Evolutionary conservation across 2,888 invertebrate genomes (phyloP), one percentile per base, ranked within the genome.

Genomic region (Imbricaverruca yamaguchii): DNA sequence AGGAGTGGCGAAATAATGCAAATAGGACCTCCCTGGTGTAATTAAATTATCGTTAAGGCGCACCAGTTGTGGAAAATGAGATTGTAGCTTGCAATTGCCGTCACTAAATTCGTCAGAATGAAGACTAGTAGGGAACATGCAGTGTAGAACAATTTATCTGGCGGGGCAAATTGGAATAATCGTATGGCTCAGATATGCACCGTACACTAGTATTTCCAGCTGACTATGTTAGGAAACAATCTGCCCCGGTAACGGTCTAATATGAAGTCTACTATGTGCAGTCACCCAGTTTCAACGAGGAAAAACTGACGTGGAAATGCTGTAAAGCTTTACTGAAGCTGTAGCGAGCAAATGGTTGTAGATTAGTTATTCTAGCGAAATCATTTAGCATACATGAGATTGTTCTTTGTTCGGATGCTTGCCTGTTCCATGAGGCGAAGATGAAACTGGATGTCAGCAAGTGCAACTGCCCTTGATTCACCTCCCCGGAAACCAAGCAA

Each of bases 61-160:
- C 74, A 74, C 74, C 74, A 74, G 74, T 74, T 74, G 74, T 74
- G 74, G 74, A 74, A 74, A 74, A 74, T 74, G 74, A 74, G 74
- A 74, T 74, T 74, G 74, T 74, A 74, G 74, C 74, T 74, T 74
- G 74, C 74, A 74, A 74, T 74, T 74, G 74, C 74, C 74, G 53
- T 55, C 53, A 74, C 74, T 74, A 74, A 74, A 74, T 74, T 74
- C 74, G 74, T 74, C 74, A 74, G 55, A 74, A 74, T 74, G 74
- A 74, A 74, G 74, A 74, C 74, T 74, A 53, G 74, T 53, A 74
- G 55, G 74, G 74, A 53, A 74, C 74, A 74, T 74, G 74, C 74
- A 74, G 74, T 74, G 55, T 74, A 74, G 55, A 74, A 55, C 74
- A 74, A 74, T 74, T 74, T 74, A 74, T 74, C 74, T 55, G 55